These are phyloP conservation scores for Alloscopus bannaensis DNA, from an alignment of 2,888 invertebrate genomes.

Conservation along the genomic window DNA sequence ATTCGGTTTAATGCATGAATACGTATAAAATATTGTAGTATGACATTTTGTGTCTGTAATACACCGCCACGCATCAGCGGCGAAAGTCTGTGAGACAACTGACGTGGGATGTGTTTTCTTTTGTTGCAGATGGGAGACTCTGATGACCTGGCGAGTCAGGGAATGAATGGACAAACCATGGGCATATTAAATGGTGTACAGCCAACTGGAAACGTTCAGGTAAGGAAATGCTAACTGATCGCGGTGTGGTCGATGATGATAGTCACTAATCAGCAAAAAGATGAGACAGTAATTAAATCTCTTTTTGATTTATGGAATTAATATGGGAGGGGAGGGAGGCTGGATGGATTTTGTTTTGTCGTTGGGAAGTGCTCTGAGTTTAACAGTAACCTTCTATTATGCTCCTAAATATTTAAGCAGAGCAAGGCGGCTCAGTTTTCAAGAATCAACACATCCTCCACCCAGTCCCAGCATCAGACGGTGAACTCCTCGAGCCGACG, in stretches of 20 bases:
- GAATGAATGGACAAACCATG: slow-evolving; percentile 70
- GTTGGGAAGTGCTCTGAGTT: slow-evolving; percentile 7
- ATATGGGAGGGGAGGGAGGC: neutral
- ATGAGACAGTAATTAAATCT: too few relatives aligned
- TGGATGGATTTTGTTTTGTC: neutral
- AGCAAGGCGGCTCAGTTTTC: slow-evolving; percentile 72
- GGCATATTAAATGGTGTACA: slow-evolving; percentile 72
- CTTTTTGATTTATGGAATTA: too few relatives aligned
- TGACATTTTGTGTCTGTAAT: too few relatives aligned
- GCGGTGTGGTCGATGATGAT: neutral
- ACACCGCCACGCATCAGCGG: too few relatives aligned
- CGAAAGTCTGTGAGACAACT: too few relatives aligned
- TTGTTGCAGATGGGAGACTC: slow-evolving; percentile 71
- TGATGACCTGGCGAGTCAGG: slow-evolving; percentile 66
- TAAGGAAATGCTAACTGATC: slow-evolving; percentile 49
- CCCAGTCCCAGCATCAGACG: slow-evolving; percentile 69
- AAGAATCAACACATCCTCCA: slow-evolving; percentile 69
- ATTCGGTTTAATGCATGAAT: too few relatives aligned
- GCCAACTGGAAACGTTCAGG: slow-evolving; percentile 73
- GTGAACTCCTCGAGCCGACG: slow-evolving; percentile 70
- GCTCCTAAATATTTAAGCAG: slow-evolving; percentile 33
- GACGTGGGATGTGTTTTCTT: too few relatives aligned
- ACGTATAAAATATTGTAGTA: too few relatives aligned
- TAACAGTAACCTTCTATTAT: slow-evolving; percentile 12
- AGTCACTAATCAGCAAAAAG: too few relatives aligned